Evolutionary conservation across 2,888 invertebrate genomes (phyloP).

Genomic region (Scaeva pyrastri): DNA sequence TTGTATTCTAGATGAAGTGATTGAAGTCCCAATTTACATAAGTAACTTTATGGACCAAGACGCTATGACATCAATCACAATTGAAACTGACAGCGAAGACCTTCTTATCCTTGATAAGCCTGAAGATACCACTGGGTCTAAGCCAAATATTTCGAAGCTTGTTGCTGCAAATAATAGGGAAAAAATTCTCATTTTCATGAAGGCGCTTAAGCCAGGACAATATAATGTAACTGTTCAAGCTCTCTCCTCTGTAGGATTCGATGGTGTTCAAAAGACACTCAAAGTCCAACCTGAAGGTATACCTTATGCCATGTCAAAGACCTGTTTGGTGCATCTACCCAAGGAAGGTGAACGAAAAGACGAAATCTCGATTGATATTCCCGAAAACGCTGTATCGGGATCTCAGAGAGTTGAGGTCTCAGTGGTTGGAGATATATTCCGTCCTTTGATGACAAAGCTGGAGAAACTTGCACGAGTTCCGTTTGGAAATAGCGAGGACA

Average conservation of each 20-base stretch:
- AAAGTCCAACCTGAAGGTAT: slow-evolving; percentile 90
- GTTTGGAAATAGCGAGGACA: slow-evolving; percentile 89
- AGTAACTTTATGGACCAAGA: slow-evolving; percentile 90
- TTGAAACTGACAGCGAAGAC: slow-evolving; percentile 87
- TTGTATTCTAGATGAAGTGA: slow-evolving; percentile 85
- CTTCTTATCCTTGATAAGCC: slow-evolving; percentile 46
- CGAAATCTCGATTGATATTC: slow-evolving; percentile 84
- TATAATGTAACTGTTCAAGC: slow-evolving; percentile 89
- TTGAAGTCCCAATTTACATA: slow-evolving; percentile 89
- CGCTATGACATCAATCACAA: slow-evolving; percentile 87
- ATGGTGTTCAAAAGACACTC: slow-evolving; percentile 87
- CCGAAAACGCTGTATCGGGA: slow-evolving; percentile 85
- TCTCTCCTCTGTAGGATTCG: slow-evolving; percentile 81
- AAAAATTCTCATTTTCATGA: slow-evolving; percentile 87
- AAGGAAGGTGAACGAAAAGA: slow-evolving; percentile 83
- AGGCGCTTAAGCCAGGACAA: slow-evolving; percentile 88
- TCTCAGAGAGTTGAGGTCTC: slow-evolving; percentile 86
- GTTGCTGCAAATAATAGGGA: slow-evolving; percentile 43
- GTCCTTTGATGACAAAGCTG: slow-evolving; percentile 86
- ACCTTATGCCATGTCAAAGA: slow-evolving; percentile 87
- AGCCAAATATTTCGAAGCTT: not conserved
- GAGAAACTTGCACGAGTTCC: slow-evolving; percentile 87
- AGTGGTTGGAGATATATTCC: slow-evolving; percentile 86
- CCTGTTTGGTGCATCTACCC: slow-evolving; percentile 88
- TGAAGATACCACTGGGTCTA: not conserved